Conservation (phyloP, 53 echinoderm and acorn worm species). For the Holothuria scabra region DNA sequence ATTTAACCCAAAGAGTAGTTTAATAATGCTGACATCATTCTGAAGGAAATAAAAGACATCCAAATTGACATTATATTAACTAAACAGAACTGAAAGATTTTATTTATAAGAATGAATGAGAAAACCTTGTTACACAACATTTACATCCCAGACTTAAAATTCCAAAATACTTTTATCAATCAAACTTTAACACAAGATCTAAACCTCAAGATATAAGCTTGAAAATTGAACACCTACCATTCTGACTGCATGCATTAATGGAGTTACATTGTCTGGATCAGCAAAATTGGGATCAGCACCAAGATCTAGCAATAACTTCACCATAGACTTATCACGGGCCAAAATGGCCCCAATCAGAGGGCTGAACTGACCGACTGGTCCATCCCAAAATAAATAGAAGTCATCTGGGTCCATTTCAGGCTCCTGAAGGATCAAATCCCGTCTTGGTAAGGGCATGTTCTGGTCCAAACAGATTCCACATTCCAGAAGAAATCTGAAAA, state of each 20-base stretch:
- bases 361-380: constrained; percentile 52
- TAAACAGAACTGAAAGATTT: too few species aligned
- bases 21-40: constrained; percentile 81
- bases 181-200: too few species aligned
- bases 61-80: too few species aligned
- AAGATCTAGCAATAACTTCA: constrained; percentile 70
- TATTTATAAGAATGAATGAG: too few species aligned
- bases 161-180: too few species aligned
- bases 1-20: constrained; percentile 62
- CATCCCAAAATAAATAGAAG: constrained; percentile 45
- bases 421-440: constrained; percentile 38
- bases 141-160: too few species aligned
- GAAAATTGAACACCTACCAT: constrained; percentile 51
- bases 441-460: constrained; percentile 45
- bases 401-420: constrained; percentile 54
- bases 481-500: constrained; percentile 32
- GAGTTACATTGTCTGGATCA: constrained; percentile 72
- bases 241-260: constrained; percentile 96
- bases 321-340: constrained; percentile 45
- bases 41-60: constrained; percentile 26
- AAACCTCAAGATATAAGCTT: neutral
- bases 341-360: constrained; percentile 55
- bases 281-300: constrained; percentile 87
- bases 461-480: constrained; percentile 18
- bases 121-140: too few species aligned